A percentile compares a stretch with the other conserved stretches of the same genome.
Conservation (phyloP, 2,797 vertebrate genomes). For the Siniperca undulata region DNA sequence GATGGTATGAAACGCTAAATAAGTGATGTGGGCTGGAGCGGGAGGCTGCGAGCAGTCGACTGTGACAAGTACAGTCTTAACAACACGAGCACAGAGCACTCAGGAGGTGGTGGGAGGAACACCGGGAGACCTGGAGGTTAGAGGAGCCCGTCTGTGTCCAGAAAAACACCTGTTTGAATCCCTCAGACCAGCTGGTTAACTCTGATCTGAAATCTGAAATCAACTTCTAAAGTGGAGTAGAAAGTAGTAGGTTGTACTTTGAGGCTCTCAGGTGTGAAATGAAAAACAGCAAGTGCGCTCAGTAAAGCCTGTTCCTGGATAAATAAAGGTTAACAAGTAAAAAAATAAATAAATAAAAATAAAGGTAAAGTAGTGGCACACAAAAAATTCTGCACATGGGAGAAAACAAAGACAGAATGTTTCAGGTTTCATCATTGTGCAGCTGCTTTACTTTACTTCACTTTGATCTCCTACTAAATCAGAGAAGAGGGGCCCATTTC, state of each 20-base stretch:
- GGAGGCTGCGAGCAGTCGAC: constrained; percentile 64
- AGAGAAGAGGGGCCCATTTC: background rate
- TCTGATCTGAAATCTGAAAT: constrained; percentile 5
- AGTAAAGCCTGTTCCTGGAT: background rate
- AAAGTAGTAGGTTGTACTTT: background rate
- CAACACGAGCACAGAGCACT: constrained; percentile 40
- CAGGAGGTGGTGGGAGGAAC: constrained; percentile 34
- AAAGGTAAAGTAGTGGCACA: background rate
- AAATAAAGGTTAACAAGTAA: background rate
- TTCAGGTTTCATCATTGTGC: too few species aligned
- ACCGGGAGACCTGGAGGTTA: constrained; percentile 14
- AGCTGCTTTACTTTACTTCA: background rate
- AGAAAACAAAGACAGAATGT: background rate
- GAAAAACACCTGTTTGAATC: constrained; percentile 14
- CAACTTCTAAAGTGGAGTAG: background rate
- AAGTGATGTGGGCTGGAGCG: constrained; percentile 68
- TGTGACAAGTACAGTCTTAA: constrained; percentile 65
- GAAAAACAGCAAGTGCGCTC: background rate
- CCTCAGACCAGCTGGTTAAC: background rate
- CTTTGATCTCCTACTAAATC: constrained; percentile 1
- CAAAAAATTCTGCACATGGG: too few species aligned
- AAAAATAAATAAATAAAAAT: too few species aligned
- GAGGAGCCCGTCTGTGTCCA: constrained; percentile 16
- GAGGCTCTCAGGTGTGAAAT: constrained; percentile 10
- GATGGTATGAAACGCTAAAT: constrained; percentile 74